Percentiles rank a stretch among this genome's conserved stretches.
Conservation (phyloP, 2,113 vertebrate species). For the Pachyramphus minor region DNA sequence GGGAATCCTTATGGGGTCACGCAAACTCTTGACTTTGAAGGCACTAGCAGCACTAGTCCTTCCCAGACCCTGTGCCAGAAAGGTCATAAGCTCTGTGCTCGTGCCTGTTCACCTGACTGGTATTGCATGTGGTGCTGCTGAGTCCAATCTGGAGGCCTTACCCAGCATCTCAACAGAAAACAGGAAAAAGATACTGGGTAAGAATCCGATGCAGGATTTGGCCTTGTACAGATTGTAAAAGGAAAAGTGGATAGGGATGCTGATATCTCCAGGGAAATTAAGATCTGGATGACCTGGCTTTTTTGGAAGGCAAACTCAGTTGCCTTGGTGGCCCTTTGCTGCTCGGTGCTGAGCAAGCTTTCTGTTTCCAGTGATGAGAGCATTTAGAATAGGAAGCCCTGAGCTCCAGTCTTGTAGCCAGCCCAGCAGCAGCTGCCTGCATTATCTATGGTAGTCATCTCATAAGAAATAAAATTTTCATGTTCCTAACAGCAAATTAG, state of each 20-base stretch:
- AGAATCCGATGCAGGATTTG: background rate
- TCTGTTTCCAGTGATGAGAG: background rate
- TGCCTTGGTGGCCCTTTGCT: background rate
- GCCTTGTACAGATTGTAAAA: background rate
- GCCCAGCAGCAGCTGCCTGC: background rate
- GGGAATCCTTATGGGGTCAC: background rate
- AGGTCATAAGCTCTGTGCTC: background rate
- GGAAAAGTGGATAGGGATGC: background rate
- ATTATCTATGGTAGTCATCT: background rate
- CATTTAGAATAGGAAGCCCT: background rate
- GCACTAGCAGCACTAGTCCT: fast-evolving
- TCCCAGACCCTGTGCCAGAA: background rate
- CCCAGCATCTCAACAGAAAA: background rate
- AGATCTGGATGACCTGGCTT: background rate
- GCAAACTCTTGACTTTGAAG: background rate
- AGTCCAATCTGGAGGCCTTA: background rate
- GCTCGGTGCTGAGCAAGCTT: background rate
- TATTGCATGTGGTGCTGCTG: background rate
- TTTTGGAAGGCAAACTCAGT: background rate
- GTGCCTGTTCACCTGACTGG: background rate
- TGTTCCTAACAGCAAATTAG: background rate
- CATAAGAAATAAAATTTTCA: background rate
- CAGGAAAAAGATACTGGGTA: background rate
- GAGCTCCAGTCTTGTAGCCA: background rate
- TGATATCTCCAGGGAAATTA: background rate